Percentiles rank a stretch among this genome's conserved stretches.
Conservation (phyloP, 2,113 vertebrate genomes). For the Oreochromis tanganicae region DNA sequence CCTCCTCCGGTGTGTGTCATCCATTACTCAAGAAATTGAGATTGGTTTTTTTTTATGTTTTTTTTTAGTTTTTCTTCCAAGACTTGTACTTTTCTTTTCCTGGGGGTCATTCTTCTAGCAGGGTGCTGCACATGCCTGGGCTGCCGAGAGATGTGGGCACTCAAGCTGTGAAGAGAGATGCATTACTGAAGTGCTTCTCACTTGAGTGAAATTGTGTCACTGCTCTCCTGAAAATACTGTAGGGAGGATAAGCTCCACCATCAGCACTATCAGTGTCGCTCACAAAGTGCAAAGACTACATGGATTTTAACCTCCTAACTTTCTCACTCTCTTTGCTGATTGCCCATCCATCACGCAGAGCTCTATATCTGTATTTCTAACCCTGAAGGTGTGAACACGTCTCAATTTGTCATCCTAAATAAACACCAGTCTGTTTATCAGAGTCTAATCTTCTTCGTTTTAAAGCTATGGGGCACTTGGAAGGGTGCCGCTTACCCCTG, state of each 20-base stretch:
- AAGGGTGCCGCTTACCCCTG: neutral
- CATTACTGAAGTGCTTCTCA: slow-evolving; percentile 20
- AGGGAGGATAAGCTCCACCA: neutral
- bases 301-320: slow-evolving; percentile 1
- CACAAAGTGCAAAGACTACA: neutral
- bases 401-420: slow-evolving; percentile 56
- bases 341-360: slow-evolving; percentile 40
- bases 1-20: neutral
- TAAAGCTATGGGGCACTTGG: neutral
- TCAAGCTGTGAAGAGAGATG: slow-evolving; percentile 21
- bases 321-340: slow-evolving; percentile 6
- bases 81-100: slow-evolving; percentile 4
- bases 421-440: slow-evolving; percentile 60
- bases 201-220: slow-evolving; percentile 34
- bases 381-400: slow-evolving; percentile 42
- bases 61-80: neutral
- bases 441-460: slow-evolving; percentile 14
- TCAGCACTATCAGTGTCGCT: neutral
- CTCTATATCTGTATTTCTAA: slow-evolving; percentile 48
- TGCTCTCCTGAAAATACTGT: neutral
- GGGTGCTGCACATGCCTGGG: neutral
- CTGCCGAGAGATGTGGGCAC: slow-evolving; percentile 22
- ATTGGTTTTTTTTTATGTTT: neutral
- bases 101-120: neutral
- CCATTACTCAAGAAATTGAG: neutral